Base-by-base conservation (phyloP, 2,888 invertebrate species). In the Drosophila mimica region DNA sequence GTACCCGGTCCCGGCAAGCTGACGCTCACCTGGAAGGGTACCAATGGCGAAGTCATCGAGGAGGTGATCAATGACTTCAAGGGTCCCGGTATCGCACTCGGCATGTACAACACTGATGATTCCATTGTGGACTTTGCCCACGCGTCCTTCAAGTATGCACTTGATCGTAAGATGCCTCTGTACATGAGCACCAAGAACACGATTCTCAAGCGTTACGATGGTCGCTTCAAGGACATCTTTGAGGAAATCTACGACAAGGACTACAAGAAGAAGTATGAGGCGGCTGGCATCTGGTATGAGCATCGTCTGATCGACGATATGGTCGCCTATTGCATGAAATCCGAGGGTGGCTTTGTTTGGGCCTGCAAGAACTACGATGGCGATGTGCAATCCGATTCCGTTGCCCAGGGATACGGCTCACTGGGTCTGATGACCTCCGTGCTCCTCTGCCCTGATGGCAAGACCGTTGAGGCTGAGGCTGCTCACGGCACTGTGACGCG, bases 331-430 rank as follows among this genome's bases (percentile, higher is more conserved):
- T 96, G 97, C 38, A 97, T 99, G 97, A 99, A 99, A 93, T 97
- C 98, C 0, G 98, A 98, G 88, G 99, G 99, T 81, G 99, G 99
- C 49, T 99, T 99, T 93, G 99, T 99, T 0, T 99, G 99, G 99
- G 99, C 99, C 11, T 99, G 99, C 93, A 99, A 99, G 93, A 99
- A 99, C 93, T 99, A 99, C 92, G 99, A 99, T 91, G 99, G 99
- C 49, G 99, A 99, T 93, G 99, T 99, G 0, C 99, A 99, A 93
- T 99, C 98, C 0, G 99, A 99, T 93, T 97, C 98, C 0, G 98
- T 99, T 34, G 99, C 99, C 70, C 99, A 99, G 94, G 99, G 99
- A 38, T 98, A 96, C 87, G 98, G 99, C 17, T 99, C 99, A 1
- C 94, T 99, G 69, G 99, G 99, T 81, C 95, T 99, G 83, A 99